Percentiles rank a stretch among this genome's conserved stretches.
These are phyloP conservation scores for Yponomeuta cagnagella DNA, from an alignment of 2,888 invertebrate species.

Conservation along the genomic window DNA sequence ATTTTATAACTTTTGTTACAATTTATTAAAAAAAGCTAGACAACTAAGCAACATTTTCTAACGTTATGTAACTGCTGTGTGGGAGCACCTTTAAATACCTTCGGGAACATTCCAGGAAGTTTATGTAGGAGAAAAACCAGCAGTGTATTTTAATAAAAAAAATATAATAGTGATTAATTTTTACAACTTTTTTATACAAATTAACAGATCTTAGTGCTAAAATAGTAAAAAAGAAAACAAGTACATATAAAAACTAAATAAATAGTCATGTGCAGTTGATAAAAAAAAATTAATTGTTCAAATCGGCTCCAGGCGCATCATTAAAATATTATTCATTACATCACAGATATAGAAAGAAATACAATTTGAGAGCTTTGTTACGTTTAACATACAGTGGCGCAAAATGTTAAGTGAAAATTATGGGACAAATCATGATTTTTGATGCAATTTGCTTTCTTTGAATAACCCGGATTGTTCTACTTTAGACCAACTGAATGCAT, in stretches of 20 bases:
- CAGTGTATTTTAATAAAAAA: slow-evolving; percentile 39
- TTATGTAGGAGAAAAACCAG: slow-evolving; percentile 29
- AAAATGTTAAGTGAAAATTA: background rate
- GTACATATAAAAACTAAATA: slow-evolving; percentile 55
- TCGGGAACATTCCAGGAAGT: too few species aligned
- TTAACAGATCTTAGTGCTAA: slow-evolving; percentile 74
- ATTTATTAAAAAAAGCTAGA: too few species aligned
- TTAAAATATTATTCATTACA: slow-evolving; percentile 51
- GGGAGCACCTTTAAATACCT: background rate
- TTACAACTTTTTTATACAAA: slow-evolving; percentile 57
- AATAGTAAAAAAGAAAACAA: slow-evolving; percentile 57
- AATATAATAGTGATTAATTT: slow-evolving; percentile 53
- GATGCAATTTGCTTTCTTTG: too few species aligned
- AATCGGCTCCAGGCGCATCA: slow-evolving; percentile 47
- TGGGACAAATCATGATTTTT: too few species aligned
- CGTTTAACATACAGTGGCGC: background rate
- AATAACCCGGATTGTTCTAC: too few species aligned
- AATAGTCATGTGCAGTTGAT: slow-evolving; percentile 55
- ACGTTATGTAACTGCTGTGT: too few species aligned
- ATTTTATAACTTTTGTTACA: too few species aligned
- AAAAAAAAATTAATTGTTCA: slow-evolving; percentile 42
- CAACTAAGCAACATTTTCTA: too few species aligned
- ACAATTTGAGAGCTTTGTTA: slow-evolving; percentile 57
- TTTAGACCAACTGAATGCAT: too few species aligned
- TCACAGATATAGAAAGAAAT: slow-evolving; percentile 54